Conservation (phyloP, 2,888 invertebrate species). For the Aleiodes leptofemur region DNA sequence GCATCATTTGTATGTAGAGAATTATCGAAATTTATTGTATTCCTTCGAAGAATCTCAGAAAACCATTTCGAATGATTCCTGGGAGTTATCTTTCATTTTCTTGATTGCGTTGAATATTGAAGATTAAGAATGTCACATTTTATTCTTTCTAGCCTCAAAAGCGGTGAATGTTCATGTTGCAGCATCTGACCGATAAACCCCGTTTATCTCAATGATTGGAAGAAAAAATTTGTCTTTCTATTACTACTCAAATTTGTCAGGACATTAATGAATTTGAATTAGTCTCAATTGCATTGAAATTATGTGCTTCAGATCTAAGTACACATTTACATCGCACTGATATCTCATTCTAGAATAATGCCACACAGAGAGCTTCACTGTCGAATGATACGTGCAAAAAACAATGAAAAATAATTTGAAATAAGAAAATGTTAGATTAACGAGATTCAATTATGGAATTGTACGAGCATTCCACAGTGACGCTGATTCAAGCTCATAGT, state of each 20-base stretch:
- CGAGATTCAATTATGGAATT: not conserved
- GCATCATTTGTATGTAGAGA: no score
- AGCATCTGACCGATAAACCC: constrained; percentile 7
- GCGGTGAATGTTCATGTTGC: constrained; percentile 36
- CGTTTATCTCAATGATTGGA: not conserved
- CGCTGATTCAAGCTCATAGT: no score
- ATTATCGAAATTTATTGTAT: no score
- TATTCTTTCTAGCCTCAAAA: not conserved
- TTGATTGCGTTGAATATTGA: no score
- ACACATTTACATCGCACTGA: constrained; percentile 19
- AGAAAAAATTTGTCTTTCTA: no score
- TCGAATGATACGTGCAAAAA: not conserved
- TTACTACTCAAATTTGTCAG: not conserved
- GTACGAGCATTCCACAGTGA: no score
- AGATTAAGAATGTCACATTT: no score
- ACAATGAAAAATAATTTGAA: not conserved
- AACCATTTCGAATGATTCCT: no score
- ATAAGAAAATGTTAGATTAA: not conserved
- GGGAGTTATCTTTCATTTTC: no score
- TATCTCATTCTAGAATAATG: constrained; percentile 27
- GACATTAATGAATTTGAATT: not conserved
- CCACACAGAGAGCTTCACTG: not conserved
- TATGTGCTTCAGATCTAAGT: constrained; percentile 1
- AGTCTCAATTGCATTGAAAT: not conserved
- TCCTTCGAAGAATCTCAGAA: no score